Evolutionary conservation across 2,797 vertebrate genomes (phyloP).

Genomic region (Alcedo quadribrachys): DNA sequence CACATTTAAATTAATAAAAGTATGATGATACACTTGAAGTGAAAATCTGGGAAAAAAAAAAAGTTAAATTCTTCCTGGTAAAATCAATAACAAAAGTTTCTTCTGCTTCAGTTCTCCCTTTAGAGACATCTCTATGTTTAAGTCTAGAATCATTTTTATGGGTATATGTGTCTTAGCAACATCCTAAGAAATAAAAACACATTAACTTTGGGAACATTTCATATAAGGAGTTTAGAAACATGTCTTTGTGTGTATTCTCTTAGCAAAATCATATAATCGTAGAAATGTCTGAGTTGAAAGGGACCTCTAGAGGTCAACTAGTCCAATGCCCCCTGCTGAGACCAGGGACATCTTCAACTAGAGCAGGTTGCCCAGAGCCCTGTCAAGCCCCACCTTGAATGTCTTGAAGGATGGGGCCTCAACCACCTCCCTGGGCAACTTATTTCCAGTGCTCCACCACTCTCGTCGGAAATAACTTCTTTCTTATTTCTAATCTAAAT

Average conservation of each 20-base stretch:
- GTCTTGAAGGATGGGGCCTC: too few species aligned
- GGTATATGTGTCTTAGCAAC: background rate
- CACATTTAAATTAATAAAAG: slow-evolving; percentile 18
- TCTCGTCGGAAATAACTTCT: too few species aligned
- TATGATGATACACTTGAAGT: background rate
- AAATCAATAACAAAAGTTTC: background rate
- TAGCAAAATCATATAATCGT: background rate
- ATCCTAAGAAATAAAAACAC: background rate
- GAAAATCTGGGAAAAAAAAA: background rate
- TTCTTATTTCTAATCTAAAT: too few species aligned
- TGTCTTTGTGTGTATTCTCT: background rate
- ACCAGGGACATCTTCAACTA: too few species aligned
- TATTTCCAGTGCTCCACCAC: too few species aligned
- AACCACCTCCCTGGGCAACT: too few species aligned
- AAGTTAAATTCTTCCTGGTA: background rate
- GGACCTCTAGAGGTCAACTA: too few species aligned
- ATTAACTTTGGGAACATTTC: background rate
- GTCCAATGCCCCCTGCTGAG: too few species aligned
- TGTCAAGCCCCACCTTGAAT: too few species aligned
- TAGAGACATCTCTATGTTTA: background rate
- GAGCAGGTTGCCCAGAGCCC: too few species aligned
- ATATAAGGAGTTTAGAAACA: background rate
- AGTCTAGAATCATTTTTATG: background rate
- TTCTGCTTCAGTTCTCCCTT: background rate
- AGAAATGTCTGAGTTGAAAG: too few species aligned